phyloP scores from a whole-genome alignment of 2,888 invertebrate species.

The Standfussiana lucernea region DNA sequence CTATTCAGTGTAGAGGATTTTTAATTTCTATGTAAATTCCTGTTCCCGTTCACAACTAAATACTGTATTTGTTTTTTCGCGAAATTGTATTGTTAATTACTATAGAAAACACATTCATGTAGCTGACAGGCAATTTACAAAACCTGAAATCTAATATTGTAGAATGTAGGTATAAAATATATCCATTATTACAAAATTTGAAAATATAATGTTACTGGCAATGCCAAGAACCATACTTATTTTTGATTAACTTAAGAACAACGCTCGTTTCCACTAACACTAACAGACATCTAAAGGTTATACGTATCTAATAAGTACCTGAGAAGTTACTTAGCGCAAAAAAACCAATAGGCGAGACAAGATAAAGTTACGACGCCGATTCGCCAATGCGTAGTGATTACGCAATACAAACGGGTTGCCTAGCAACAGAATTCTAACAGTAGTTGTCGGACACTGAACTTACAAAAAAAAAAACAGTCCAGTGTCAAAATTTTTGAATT shows the following conservation, averaged over 20 bases:
- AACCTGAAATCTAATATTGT: too few relatives aligned
- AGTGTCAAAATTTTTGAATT: background rate
- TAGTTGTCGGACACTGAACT: background rate
- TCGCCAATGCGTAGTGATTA: background rate
- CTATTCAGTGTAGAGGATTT: conserved; percentile 5
- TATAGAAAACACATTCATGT: background rate
- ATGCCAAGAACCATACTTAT: background rate
- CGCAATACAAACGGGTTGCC: background rate
- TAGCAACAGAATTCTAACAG: conserved; percentile 1
- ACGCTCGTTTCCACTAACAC: background rate
- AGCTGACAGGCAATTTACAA: background rate
- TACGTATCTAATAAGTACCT: background rate
- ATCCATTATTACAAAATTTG: background rate
- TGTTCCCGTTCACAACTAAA: background rate
- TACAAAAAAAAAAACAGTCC: background rate
- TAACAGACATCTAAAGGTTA: background rate
- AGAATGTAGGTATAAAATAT: too few relatives aligned
- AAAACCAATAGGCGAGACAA: background rate
- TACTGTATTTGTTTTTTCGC: background rate
- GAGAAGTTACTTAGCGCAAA: background rate
- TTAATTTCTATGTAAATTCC: conserved; percentile 17
- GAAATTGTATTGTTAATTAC: background rate
- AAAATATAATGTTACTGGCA: background rate
- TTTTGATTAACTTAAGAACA: background rate
- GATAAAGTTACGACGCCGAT: background rate